Conservation (phyloP, 2,888 invertebrate species). For the Crepidodera aurea region DNA sequence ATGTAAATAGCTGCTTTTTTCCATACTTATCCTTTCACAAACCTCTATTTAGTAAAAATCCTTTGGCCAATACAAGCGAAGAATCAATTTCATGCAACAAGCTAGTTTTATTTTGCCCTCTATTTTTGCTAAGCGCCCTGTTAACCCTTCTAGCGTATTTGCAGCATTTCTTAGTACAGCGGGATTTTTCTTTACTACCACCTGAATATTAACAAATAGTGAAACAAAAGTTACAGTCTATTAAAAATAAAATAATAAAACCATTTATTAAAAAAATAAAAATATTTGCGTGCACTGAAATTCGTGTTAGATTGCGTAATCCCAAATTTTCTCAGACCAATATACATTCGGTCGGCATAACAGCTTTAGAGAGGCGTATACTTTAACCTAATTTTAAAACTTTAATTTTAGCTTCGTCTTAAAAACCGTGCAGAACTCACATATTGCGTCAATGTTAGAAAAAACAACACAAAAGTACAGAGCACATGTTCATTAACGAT, state of each 20-base stretch:
- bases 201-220: constrained; percentile 4
- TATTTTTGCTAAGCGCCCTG: constrained; percentile 57
- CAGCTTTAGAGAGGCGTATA: constrained; percentile 13
- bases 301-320: background rate
- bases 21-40: constrained; percentile 27
- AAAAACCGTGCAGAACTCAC: constrained; percentile 18
- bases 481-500: constrained; percentile 21
- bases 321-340: background rate
- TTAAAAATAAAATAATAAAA: too few relatives aligned
- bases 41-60: constrained; percentile 68
- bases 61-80: constrained; percentile 67
- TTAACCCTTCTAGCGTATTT: constrained; percentile 57
- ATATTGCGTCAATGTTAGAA: constrained; percentile 31
- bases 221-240: background rate
- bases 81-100: constrained; percentile 73
- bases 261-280: background rate
- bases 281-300: background rate
- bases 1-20: too few relatives aligned
- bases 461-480: constrained; percentile 17
- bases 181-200: background rate
- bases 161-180: constrained; percentile 43
- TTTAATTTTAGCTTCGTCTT: constrained; percentile 44
- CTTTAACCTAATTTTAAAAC: constrained; percentile 47
- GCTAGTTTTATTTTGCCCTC: constrained; percentile 49
- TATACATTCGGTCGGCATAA: constrained; percentile 1